Percentiles rank a stretch among this genome's conserved stretches.
phyloP scores from a whole-genome alignment of 2,797 vertebrate species.

The Esox lucius region DNA sequence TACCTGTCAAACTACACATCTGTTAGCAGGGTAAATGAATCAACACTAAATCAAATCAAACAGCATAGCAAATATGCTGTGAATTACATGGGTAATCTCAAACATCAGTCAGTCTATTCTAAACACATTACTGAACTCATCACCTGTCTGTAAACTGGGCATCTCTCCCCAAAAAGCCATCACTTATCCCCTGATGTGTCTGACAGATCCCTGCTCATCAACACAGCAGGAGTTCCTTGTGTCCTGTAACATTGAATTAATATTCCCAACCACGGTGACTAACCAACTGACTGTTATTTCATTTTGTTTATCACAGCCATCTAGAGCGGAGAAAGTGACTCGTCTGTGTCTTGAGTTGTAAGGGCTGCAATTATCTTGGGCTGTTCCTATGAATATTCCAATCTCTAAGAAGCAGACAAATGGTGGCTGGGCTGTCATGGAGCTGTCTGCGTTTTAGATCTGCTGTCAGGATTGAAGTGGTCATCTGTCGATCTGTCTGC shows the following conservation, averaged over 20 bases:
- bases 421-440: slow-evolving; percentile 37
- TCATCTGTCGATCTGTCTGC: slow-evolving; percentile 46
- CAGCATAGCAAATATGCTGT: not conserved
- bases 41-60: not conserved
- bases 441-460: slow-evolving; percentile 39
- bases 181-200: slow-evolving; percentile 37
- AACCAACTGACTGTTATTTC: slow-evolving; percentile 31
- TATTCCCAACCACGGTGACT: slow-evolving; percentile 42
- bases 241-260: slow-evolving; percentile 41
- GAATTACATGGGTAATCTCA: slow-evolving; percentile 28
- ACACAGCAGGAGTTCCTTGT: not conserved
- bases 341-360: slow-evolving; percentile 22
- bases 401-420: slow-evolving; percentile 34
- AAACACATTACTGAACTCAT: slow-evolving; percentile 40
- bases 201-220: slow-evolving; percentile 32
- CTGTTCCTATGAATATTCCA: slow-evolving; percentile 61
- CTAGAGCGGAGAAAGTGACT: slow-evolving; percentile 37
- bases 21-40: slow-evolving; percentile 1
- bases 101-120: slow-evolving; percentile 43
- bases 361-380: slow-evolving; percentile 40
- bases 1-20: slow-evolving; percentile 26
- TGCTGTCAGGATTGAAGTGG: slow-evolving; percentile 40
- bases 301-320: slow-evolving; percentile 41
- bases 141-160: slow-evolving; percentile 3
- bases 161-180: slow-evolving; percentile 17